Base-by-base conservation (phyloP, 1,140 invertebrate species). In the Colletes gigas region DNA sequence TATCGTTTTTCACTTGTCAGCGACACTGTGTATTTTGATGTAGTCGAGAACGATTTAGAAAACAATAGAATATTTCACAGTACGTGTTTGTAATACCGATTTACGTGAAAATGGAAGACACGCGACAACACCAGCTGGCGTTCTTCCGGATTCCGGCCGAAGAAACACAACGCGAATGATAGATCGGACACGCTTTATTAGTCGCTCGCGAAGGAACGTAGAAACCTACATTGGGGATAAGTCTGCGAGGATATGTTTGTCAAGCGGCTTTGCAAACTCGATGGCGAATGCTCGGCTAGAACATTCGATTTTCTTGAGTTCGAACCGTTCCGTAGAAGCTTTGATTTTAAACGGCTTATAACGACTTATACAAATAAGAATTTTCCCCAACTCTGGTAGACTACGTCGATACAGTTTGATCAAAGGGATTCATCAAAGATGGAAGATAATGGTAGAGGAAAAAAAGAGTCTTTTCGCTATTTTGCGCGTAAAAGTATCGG, bases 101-200 rank as follows among this genome's bases (percentile, higher is more conserved):
- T 30, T 30, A 30, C 19, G 59, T 4, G 21, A 60, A 59, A 60
- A 30, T 60, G 59, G 9, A 60, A 30, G 59, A 15, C 14, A 3
- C 59, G 59, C 30, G 59, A 30, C 59, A 47, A 47, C 62, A 39
- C 4, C 8, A 63, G 15, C 39, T 9, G 19, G 0, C 7, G 6
- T 7, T 59, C 30, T 19, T 19, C 30, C 0, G 5, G 3, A 7
- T 30, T 30, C 30, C 30, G 30, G 30, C 30, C 30, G 30, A 30
- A 30, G 30, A 30, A 30, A 30, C 30, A 2, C 2, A 30, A 30
- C 30, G 30, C 30, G 30, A 30, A 30, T 59, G 74, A 74, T 74
- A 65, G 57, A 76, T 69, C 12, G 12, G 44, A 77, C 44, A 6
- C 39, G 15, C 65, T 77, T 77, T 77, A 77, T 77, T 77, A 77